Percentiles rank a stretch among this genome's conserved stretches.
These are phyloP conservation scores for Xestobium rufovillosum DNA, from an alignment of 2,888 invertebrate genomes.

Conservation along the genomic window DNA sequence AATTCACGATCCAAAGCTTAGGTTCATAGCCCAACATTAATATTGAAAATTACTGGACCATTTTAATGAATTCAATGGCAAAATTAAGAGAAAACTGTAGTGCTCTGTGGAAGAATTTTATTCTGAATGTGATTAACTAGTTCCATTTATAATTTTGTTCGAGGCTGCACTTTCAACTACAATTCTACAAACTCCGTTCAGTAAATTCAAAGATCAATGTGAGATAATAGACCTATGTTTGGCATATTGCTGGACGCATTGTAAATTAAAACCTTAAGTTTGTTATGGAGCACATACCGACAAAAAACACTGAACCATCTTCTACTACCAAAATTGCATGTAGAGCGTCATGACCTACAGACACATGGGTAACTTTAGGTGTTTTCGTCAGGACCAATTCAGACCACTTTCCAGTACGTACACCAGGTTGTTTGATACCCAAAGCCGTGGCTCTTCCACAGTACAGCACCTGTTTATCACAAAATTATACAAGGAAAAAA, in stretches of 20 bases:
- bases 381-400: slow-evolving; percentile 60
- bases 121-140: too few relatives aligned
- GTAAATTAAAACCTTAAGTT: not conserved
- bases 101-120: too few relatives aligned
- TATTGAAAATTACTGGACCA: too few relatives aligned
- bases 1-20: too few relatives aligned
- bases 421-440: slow-evolving; percentile 66
- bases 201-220: too few relatives aligned
- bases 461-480: slow-evolving; percentile 60
- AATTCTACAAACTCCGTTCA: too few relatives aligned
- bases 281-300: slow-evolving; percentile 41
- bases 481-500: slow-evolving; percentile 3
- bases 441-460: slow-evolving; percentile 80
- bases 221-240: too few relatives aligned
- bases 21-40: too few relatives aligned
- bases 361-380: slow-evolving; percentile 67
- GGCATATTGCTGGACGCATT: slow-evolving; percentile 2
- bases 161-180: too few relatives aligned
- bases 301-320: slow-evolving; percentile 83
- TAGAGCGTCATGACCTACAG: slow-evolving; percentile 89
- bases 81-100: too few relatives aligned
- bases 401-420: slow-evolving; percentile 51
- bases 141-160: too few relatives aligned
- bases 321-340: slow-evolving; percentile 88
- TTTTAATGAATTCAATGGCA: too few relatives aligned